Base-by-base conservation (phyloP, 2,888 invertebrate species). In the Mactromeris polynyma region DNA sequence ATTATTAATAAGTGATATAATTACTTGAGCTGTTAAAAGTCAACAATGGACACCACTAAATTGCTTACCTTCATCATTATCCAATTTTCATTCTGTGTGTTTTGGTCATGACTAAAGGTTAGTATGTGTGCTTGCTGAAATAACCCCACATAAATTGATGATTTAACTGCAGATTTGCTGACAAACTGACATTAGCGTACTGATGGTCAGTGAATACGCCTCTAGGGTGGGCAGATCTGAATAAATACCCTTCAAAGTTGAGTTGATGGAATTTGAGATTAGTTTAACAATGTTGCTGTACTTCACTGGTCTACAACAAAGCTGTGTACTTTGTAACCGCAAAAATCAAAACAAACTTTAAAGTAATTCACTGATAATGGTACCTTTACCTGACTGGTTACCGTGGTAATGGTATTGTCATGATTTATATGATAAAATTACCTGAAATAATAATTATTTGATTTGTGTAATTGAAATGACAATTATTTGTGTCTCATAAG, bases 351-450 rank as follows among this genome's bases (percentile, higher is more conserved):
- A 21, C n/a, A 58, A 21, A 58, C 4, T 31, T 73, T 73, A 33
- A n/a, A 33, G 36, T 38, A 31, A 38, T 38, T 9, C 21, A 36
- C 14, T 77, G 36, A 38, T 77, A 36, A 36, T 17, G 2, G 36
- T 77, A 42, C 79, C n/a, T 21, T 40, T 40, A 26, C n/a, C n/a
- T n/a, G 40, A 19, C 77, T 77, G 19, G 38, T 77, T 77, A 38
- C 77, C 36, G 77, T 77, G 38, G 77, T 77, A 77, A 77, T 77
- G 26, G 26, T 21, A n/a, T n/a, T 64, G 9, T 64, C n/a, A 64
- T 64, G 58, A 64, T 64, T 64, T 64, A 64, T 64, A 3, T 64
- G n/a, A 64, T 64, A 26, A n/a, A 64, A 64, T 64, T 64, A 64
- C 26, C 58, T 64, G 26, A 26, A 64, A 26, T 64, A 6, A 26